Conservation (phyloP, 2,113 vertebrate species). For the Hyaena hyaena region DNA sequence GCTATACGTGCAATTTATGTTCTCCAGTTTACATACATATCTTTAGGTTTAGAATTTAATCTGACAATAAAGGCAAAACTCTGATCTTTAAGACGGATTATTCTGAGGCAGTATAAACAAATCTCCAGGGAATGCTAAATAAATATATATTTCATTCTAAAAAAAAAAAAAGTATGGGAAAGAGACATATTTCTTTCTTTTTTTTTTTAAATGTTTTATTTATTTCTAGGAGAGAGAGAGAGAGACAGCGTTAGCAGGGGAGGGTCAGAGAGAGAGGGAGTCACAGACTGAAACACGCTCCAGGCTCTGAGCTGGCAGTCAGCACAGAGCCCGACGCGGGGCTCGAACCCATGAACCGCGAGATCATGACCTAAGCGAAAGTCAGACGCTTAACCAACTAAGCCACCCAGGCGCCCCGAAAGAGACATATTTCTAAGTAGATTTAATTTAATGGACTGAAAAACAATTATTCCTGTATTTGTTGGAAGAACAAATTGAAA, state of each 20-base stretch:
- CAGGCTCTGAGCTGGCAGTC: too few species aligned
- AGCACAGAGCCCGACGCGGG: too few species aligned
- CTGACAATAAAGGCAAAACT: slow-evolving; percentile 19
- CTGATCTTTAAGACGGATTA: slow-evolving; percentile 4
- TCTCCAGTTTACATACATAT: neutral
- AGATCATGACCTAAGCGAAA: too few species aligned
- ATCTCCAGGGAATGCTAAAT: slow-evolving; percentile 15
- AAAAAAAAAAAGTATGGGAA: neutral
- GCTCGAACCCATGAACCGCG: too few species aligned
- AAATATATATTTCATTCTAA: neutral
- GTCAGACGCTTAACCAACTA: too few species aligned
- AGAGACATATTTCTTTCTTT: neutral
- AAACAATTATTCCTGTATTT: neutral
- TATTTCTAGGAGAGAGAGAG: too few species aligned
- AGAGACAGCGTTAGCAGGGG: too few species aligned
- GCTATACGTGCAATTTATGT: neutral
- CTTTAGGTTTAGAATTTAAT: slow-evolving; percentile 41
- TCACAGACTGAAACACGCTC: too few species aligned
- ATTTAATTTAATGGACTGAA: neutral
- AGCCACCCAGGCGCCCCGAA: neutral
- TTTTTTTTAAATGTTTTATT: too few species aligned
- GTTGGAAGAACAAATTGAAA: slow-evolving; percentile 27
- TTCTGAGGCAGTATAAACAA: neutral
- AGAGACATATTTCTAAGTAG: slow-evolving; percentile 24
- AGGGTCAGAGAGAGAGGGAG: too few species aligned